These are phyloP conservation scores for Vidua macroura DNA, from an alignment of 2,113 vertebrate species.

Conservation along the genomic window DNA sequence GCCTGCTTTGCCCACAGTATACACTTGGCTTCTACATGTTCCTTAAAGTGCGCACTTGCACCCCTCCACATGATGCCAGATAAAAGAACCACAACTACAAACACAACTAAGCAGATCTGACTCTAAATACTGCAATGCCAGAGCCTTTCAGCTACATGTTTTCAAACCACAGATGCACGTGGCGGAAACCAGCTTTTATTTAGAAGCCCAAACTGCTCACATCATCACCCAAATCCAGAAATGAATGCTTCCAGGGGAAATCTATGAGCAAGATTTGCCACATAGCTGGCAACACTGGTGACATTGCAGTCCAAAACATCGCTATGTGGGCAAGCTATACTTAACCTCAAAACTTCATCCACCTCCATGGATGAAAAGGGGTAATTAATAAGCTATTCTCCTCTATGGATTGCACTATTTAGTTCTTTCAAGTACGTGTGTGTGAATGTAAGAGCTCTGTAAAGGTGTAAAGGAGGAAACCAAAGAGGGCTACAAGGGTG, in stretches of 20 bases:
- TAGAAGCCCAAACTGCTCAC: background rate
- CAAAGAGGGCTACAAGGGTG: background rate
- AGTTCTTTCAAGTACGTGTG: accelerated
- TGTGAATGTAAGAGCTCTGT: background rate
- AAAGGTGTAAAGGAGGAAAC: background rate
- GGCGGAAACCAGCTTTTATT: background rate
- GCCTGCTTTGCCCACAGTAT: background rate
- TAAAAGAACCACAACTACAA: background rate
- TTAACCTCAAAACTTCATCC: background rate
- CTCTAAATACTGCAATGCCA: background rate
- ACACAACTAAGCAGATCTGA: background rate
- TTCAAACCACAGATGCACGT: background rate
- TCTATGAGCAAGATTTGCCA: background rate
- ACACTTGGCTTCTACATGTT: accelerated
- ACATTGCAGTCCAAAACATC: background rate
- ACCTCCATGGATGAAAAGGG: background rate
- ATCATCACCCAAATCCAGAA: background rate
- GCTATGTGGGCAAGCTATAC: background rate
- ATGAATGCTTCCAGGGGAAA: background rate
- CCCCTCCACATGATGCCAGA: accelerated
- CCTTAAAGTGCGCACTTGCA: too few relatives aligned
- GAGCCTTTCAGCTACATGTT: background rate
- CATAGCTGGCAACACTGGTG: accelerated
- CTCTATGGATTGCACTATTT: background rate
- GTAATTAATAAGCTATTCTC: background rate